Base-by-base conservation (phyloP, 2,113 vertebrate genomes). In the Balaenoptera acutorostrata region DNA sequence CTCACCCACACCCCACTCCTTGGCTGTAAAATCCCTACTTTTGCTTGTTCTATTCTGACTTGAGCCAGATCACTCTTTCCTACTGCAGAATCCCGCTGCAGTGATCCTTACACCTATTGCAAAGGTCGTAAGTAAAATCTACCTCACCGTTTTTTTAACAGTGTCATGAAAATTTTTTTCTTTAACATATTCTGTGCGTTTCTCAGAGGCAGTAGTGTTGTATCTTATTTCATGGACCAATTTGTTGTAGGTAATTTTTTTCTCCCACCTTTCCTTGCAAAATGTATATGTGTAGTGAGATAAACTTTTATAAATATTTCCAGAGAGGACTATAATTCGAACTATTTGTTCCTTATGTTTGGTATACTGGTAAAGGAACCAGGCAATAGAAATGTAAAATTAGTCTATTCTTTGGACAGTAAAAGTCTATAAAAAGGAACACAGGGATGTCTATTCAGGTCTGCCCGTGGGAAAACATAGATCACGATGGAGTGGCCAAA, bases 221-320 rank as follows among this genome's bases (percentile, higher is more conserved):
- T 74, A 25, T 89, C 8, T 86, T 85, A 77, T 82, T 93, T 94
- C 23, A 74, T 52, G 64, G 3, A 23, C 11, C 27, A 59, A 17
- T 91, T 77, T 52, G 11, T 55, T 88, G 66, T 5, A 49, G 14
- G 74, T n/a, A 93, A 75, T 93, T 78, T 84, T 52, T 91, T 89
- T 46, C 71, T 74, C 14, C 39, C 3, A 63, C 33, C 20, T 80
- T 91, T 88, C 33, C 36, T 94, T 75, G 25, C 23, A 75, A 74
- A 87, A 77, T 96, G 20, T 69, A 39, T 41, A 18, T 90, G 33
- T 52, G 57, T 21, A 63, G 3, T 92, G 17, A 97, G 63, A 89
- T 84, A 84, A 74, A 72, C 69, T 83, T 91, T 39, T 84, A 86
- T 96, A 92, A 74, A 36, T 89, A 83, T 46, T 95, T 95, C 66